Conservation (phyloP, 2,888 invertebrate species). For the Ichneumoninae sp. region DNA sequence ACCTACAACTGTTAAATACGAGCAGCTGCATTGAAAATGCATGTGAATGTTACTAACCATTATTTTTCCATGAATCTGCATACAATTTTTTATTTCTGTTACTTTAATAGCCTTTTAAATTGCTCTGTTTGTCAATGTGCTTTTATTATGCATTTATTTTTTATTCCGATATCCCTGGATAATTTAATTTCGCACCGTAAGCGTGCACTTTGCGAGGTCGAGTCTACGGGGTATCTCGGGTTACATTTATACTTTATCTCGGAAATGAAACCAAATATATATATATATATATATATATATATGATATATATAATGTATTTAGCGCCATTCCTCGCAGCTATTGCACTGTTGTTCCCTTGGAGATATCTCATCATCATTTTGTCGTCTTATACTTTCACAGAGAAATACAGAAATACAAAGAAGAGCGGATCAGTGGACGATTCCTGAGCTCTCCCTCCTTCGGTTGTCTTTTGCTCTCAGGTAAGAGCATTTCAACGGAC, state of each 20-base stretch:
- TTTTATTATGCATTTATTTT: too few species aligned
- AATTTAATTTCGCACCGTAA: too few species aligned
- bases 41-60: neutral
- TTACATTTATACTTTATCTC: neutral
- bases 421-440: neutral
- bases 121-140: too few species aligned
- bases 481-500: constrained; percentile 5
- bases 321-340: neutral
- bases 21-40: neutral
- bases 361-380: neutral
- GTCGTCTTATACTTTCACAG: neutral
- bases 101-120: too few species aligned
- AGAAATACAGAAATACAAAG: neutral
- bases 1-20: neutral
- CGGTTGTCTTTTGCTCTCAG: neutral
- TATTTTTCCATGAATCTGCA: neutral
- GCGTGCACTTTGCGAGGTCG: too few species aligned
- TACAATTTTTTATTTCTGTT: neutral
- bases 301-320: neutral
- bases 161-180: too few species aligned
- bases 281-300: too few species aligned
- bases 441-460: neutral
- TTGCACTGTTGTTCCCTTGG: neutral
- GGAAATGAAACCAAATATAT: neutral
- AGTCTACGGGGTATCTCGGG: too few species aligned